Evolutionary conservation across 1,140 invertebrate species (phyloP).

Genomic region (Octopus bimaculoides): DNA sequence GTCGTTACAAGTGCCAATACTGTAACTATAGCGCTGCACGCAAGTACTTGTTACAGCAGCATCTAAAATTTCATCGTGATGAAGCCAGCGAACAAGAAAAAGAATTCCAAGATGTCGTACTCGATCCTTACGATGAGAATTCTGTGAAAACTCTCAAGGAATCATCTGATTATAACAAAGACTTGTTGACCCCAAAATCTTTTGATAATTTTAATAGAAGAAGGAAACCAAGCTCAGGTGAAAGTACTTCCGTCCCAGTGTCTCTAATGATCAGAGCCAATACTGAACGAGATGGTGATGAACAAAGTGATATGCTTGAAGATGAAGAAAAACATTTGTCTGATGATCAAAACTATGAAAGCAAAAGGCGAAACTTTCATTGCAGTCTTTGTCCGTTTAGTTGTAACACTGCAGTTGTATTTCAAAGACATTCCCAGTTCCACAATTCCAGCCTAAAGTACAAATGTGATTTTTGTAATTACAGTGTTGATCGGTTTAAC

Average conservation of each 20-base stretch:
- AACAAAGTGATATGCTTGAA: neutral
- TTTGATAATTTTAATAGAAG: neutral
- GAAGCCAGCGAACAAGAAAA: slow-evolving; percentile 18
- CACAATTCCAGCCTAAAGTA: slow-evolving; percentile 32
- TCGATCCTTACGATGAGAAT: slow-evolving; percentile 36
- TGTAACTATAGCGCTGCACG: slow-evolving; percentile 42
- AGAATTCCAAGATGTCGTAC: slow-evolving; percentile 31
- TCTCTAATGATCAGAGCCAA: neutral
- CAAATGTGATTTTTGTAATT: slow-evolving; percentile 42
- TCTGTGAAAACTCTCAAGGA: slow-evolving; percentile 19
- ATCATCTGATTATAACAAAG: neutral
- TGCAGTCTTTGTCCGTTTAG: slow-evolving; percentile 40
- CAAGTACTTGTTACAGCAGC: slow-evolving; percentile 33
- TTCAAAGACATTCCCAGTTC: slow-evolving; percentile 32
- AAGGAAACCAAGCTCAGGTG: neutral
- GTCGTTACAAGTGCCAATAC: slow-evolving; percentile 36
- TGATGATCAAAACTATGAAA: neutral
- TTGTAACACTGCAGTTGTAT: slow-evolving; percentile 33
- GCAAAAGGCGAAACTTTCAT: slow-evolving; percentile 21
- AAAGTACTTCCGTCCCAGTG: neutral
- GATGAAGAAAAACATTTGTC: neutral
- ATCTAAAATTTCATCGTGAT: slow-evolving; percentile 34
- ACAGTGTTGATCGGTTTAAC: slow-evolving; percentile 38
- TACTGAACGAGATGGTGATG: neutral
- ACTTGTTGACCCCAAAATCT: neutral